A percentile compares a stretch with the other conserved stretches of the same genome.
Evolutionary conservation across 2,888 invertebrate genomes (phyloP).

Genomic region (Xestia sexstrigata): DNA sequence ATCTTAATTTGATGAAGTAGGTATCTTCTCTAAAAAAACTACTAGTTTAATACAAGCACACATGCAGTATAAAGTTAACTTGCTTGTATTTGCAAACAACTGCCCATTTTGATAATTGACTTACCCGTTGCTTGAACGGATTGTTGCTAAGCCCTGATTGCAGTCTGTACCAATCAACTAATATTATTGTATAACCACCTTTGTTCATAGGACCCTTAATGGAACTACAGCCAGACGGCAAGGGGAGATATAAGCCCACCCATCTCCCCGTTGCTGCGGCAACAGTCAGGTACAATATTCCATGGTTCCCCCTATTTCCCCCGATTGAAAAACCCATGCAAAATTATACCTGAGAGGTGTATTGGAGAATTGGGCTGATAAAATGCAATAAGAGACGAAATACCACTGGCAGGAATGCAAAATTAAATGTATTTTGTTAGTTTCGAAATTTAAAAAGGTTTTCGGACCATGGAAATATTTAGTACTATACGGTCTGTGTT

Average conservation of each 20-base stretch:
- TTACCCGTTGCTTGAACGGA: not conserved
- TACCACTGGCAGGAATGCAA: not conserved
- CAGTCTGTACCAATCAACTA: slow-evolving; percentile 35
- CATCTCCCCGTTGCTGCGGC: slow-evolving; percentile 59
- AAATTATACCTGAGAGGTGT: slow-evolving; percentile 49
- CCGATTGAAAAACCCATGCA: slow-evolving; percentile 24
- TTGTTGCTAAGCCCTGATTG: slow-evolving; percentile 18
- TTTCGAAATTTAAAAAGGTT: slow-evolving; percentile 21
- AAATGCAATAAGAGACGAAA: slow-evolving; percentile 21
- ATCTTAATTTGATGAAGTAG: not conserved
- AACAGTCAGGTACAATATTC: slow-evolving; percentile 48
- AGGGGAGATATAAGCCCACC: slow-evolving; percentile 60
- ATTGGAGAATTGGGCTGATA: slow-evolving; percentile 44
- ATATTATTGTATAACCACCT: slow-evolving; percentile 27
- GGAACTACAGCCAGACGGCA: slow-evolving; percentile 32
- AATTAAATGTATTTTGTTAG: not conserved
- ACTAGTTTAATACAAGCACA: not conserved
- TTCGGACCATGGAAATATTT: not conserved
- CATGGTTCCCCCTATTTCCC: slow-evolving; percentile 6
- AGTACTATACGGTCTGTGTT: not conserved
- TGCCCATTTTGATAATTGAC: not conserved
- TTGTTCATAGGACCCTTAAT: slow-evolving; percentile 37
- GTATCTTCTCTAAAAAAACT: not conserved
- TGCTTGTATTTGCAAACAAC: not conserved
- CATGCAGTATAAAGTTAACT: not conserved